Evolutionary conservation across 2,888 invertebrate species (phyloP), one percentile per base, ranked within the genome.

Genomic region (Brachyptera risi): DNA sequence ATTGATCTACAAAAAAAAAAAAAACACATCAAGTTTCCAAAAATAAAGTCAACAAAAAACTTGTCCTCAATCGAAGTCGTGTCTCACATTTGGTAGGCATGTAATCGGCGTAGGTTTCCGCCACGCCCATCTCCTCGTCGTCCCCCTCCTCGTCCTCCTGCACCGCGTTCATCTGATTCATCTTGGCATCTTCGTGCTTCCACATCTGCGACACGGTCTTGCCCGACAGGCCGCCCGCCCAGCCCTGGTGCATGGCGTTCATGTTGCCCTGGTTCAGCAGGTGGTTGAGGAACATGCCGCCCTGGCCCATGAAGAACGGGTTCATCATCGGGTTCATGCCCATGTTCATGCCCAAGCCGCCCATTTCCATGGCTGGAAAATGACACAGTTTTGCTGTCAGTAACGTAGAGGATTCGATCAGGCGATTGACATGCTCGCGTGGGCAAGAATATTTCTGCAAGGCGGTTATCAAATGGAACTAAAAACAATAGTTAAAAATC

Each of bases 51-150:
- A n/a, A n/a, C n/a, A n/a, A n/a, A n/a, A n/a, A n/a, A n/a, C n/a
- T n/a, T n/a, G n/a, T n/a, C n/a, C n/a, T n/a, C n/a, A n/a, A n/a
- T n/a, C n/a, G n/a, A n/a, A n/a, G n/a, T n/a, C n/a, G n/a, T n/a
- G 49, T 73, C 80, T 79, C 79, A 92, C 91, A 79, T 82, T 99
- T 99, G 1, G 91, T 83, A 1, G 99, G 99, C 92, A 94, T 95
- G 73, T 99, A 99, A 72, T 98, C 96, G 4, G 96, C 90, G 73
- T 98, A 99, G 0, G 98, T 99, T 76, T 99, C 99, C 0, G 97
- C 96, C 17, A 97, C 95, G 13, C 96, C 97, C 83, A 98, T 87
- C 71, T 96, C 96, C 72, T 97, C 96, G 67, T 95, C 96, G 65
- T 96, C 96, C 0, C 88, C 93, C 70, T 89, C 90, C 65, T 87